A percentile compares a stretch with the other conserved stretches of the same genome.
Conservation (phyloP, 2,888 invertebrate species). For the Cinara cedri region DNA sequence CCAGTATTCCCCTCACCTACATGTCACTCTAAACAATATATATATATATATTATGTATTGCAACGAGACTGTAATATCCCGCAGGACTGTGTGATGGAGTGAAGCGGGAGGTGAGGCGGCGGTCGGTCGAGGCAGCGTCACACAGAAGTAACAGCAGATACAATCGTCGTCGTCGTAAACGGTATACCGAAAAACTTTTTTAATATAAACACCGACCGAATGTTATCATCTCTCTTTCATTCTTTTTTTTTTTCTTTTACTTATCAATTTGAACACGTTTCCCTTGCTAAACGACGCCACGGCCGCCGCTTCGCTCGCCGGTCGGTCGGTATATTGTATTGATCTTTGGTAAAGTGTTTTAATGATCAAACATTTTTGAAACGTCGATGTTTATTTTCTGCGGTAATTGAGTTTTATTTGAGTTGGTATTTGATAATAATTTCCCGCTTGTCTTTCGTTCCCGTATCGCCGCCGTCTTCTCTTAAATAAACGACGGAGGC, state of each 20-base stretch:
- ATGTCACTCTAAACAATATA: constrained; percentile 8
- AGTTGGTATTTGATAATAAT: constrained; percentile 36
- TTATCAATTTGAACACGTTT: constrained; percentile 52
- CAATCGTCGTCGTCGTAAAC: constrained; percentile 45
- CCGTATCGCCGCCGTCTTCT: neutral
- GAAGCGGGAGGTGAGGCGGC: no score
- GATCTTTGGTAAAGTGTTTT: constrained; percentile 47
- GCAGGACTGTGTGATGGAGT: no score
- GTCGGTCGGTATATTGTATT: constrained; percentile 28
- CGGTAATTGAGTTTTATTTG: constrained; percentile 51
- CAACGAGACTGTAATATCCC: no score
- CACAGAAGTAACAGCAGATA: constrained; percentile 18
- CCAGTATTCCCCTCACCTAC: neutral
- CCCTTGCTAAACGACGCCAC: constrained; percentile 26
- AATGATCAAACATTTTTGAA: constrained; percentile 30
- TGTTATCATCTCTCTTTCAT: constrained; percentile 11
- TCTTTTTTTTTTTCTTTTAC: constrained; percentile 22
- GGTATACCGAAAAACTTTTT: constrained; percentile 42
- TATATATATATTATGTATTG: neutral
- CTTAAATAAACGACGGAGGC: no score
- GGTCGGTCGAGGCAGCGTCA: neutral
- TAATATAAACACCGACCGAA: constrained; percentile 47
- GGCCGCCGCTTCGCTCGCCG: neutral
- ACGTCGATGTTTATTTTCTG: constrained; percentile 33
- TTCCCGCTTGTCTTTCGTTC: neutral